Conservation (phyloP, 1,140 invertebrate genomes). For the Pseudoatta argentina region DNA sequence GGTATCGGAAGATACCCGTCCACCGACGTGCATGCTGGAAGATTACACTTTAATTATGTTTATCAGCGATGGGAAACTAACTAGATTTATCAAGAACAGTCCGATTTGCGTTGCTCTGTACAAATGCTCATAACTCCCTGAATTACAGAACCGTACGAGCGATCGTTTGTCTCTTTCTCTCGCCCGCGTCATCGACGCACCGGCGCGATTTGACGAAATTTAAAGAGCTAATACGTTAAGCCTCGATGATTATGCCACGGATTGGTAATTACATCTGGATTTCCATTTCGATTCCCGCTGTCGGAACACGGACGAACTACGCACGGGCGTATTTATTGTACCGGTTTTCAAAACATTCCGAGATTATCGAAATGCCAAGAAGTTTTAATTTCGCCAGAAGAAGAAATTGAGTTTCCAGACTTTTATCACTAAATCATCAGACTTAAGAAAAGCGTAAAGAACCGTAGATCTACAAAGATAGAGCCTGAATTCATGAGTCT, state of each 20-base stretch:
- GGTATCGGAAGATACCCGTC: constrained; percentile 29
- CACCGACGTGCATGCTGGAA: constrained; percentile 42
- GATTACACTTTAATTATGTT: constrained; percentile 77
- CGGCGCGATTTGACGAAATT: constrained; percentile 72
- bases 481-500: neutral
- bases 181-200: constrained; percentile 27
- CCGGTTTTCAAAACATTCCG: constrained; percentile 50
- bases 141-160: constrained; percentile 66
- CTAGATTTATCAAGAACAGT: constrained; percentile 74
- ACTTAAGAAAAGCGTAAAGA: neutral
- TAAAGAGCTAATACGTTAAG: constrained; percentile 72
- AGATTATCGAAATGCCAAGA: constrained; percentile 62
- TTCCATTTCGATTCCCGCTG: constrained; percentile 63
- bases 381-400: constrained; percentile 52
- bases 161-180: constrained; percentile 58
- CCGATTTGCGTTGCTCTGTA: constrained; percentile 65
- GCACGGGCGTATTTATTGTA: constrained; percentile 39
- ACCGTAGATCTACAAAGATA: neutral
- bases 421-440: neutral
- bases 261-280: constrained; percentile 71
- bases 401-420: neutral
- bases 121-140: constrained; percentile 70
- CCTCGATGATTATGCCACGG: constrained; percentile 71
- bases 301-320: constrained; percentile 16
- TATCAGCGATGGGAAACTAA: constrained; percentile 73